phyloP scores from a whole-genome alignment of 2,113 vertebrate species.

The Mirza zaza region DNA sequence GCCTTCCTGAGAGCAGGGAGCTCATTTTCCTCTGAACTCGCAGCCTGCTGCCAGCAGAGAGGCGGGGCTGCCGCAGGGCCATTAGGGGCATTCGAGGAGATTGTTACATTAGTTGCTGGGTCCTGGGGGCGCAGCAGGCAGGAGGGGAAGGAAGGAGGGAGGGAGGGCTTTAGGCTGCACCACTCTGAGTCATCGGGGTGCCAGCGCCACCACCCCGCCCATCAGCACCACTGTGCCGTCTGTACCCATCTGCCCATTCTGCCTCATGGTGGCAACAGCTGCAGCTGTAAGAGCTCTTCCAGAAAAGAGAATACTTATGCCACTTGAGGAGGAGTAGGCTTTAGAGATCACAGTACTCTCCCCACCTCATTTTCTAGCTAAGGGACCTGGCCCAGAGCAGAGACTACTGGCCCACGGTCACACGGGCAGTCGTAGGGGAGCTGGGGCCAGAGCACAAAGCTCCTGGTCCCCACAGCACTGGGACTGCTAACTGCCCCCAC shows the following conservation, averaged over 20 bases:
- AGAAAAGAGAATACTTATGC: neutral
- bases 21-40: conserved; percentile 63
- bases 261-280: neutral
- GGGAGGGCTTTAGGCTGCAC: neutral
- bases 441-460: neutral
- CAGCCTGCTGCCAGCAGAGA: conserved; percentile 61
- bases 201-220: neutral
- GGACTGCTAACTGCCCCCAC: neutral
- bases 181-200: neutral
- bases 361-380: neutral
- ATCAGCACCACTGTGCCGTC: neutral
- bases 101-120: neutral
- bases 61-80: conserved; percentile 41
- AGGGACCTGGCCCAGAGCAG: neutral
- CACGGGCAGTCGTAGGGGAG: neutral
- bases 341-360: neutral
- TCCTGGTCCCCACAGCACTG: neutral
- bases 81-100: conserved; percentile 48
- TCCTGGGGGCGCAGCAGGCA: conserved; percentile 45
- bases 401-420: neutral
- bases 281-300: neutral
- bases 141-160: neutral
- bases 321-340: neutral
- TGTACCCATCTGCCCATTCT: neutral
- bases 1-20: conserved; percentile 50